These are phyloP conservation scores for Trachymyrmex septentrionalis DNA, from an alignment of 1,140 invertebrate species.

Conservation along the genomic window DNA sequence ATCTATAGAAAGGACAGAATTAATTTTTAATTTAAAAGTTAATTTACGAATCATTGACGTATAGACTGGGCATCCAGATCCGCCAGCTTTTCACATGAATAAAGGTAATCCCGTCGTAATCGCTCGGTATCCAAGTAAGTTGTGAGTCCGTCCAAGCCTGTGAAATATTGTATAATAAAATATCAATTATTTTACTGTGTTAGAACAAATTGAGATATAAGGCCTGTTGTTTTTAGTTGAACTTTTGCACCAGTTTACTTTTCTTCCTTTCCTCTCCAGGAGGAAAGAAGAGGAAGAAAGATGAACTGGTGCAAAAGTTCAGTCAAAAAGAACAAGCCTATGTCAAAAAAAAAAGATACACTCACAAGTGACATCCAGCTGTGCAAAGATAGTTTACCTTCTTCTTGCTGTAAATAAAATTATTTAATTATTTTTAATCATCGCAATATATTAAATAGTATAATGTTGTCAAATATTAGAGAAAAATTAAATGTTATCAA, in stretches of 20 bases:
- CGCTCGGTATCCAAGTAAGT: conserved; percentile 84
- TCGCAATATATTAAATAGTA: neutral
- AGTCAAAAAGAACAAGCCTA: too few species aligned
- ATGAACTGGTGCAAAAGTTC: too few species aligned
- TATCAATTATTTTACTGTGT: conserved; percentile 4
- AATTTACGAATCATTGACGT: conserved; percentile 86
- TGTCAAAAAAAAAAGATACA: conserved; percentile 18
- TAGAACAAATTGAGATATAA: neutral
- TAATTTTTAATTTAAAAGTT: neutral
- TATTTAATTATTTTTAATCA: conserved; percentile 22
- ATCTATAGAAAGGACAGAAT: neutral
- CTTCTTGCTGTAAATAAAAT: conserved; percentile 71
- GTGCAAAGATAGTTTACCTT: conserved; percentile 75
- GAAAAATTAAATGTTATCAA: neutral
- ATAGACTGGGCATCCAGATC: conserved; percentile 86
- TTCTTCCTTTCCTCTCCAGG: too few species aligned
- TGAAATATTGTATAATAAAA: conserved; percentile 24
- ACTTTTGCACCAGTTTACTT: too few species aligned
- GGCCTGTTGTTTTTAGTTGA: too few species aligned
- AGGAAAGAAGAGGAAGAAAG: too few species aligned
- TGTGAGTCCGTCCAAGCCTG: conserved; percentile 86
- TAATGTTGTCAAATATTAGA: neutral
- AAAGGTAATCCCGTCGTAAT: conserved; percentile 82
- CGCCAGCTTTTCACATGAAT: conserved; percentile 82
- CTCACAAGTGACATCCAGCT: conserved; percentile 80